Evolutionary conservation across 2,113 vertebrate species (phyloP).

Genomic region (Dipodomys ordii): DNA sequence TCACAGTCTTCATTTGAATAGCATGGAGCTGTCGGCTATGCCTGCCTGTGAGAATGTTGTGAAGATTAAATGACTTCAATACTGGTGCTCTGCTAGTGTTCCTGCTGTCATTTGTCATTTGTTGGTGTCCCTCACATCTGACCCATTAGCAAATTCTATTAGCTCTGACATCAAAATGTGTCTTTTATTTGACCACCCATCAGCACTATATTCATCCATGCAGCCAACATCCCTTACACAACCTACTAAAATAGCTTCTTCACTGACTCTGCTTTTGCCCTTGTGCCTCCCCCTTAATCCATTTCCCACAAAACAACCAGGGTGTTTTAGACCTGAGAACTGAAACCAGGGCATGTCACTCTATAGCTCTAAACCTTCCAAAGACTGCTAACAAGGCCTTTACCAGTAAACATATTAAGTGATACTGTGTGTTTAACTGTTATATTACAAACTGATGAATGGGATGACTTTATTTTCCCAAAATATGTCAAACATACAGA

Average conservation of each 20-base stretch:
- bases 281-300: background rate
- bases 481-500: constrained; percentile 6
- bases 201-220: background rate
- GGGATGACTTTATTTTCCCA: background rate
- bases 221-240: background rate
- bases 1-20: background rate
- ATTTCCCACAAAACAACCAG: constrained; percentile 27
- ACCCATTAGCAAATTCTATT: background rate
- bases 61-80: background rate
- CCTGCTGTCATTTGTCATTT: background rate
- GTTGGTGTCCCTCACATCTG: background rate
- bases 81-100: background rate
- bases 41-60: background rate
- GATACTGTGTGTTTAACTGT: background rate
- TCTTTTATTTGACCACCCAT: constrained; percentile 26
- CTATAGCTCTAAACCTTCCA: constrained; percentile 15
- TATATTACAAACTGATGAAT: constrained; percentile 4
- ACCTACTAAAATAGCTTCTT: background rate
- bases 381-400: background rate
- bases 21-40: background rate
- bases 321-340: constrained; percentile 14
- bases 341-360: constrained; percentile 20
- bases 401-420: background rate
- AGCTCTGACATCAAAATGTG: constrained; percentile 26
- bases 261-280: background rate